These are phyloP conservation scores for Numida meleagris DNA, from an alignment of 2,113 vertebrate genomes.

Conservation along the genomic window DNA sequence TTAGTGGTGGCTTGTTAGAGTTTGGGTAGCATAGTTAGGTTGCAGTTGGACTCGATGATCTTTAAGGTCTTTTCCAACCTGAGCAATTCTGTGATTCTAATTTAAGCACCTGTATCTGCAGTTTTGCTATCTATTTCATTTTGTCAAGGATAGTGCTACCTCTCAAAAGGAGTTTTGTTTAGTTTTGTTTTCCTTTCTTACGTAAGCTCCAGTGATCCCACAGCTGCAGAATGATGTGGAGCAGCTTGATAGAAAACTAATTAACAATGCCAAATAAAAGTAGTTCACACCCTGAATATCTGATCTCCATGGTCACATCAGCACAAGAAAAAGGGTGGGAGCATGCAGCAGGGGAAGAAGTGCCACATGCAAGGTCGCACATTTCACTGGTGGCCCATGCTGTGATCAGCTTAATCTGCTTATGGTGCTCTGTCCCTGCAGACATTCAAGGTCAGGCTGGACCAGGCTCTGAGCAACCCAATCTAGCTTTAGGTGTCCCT, in stretches of 20 bases:
- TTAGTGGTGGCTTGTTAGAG: too few relatives aligned
- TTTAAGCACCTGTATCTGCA: not conserved
- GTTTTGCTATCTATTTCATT: not conserved
- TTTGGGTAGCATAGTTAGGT: too few relatives aligned
- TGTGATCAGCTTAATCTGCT: rapidly evolving
- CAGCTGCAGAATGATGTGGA: not conserved
- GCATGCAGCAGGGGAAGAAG: not conserved
- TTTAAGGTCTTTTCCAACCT: too few relatives aligned
- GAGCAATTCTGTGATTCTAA: too few relatives aligned
- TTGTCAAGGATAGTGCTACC: not conserved
- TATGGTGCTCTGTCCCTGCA: too few relatives aligned
- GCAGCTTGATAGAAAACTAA: not conserved
- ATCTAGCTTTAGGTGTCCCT: too few relatives aligned
- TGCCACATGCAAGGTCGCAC: not conserved
- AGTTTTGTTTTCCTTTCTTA: not conserved
- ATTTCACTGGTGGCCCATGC: rapidly evolving
- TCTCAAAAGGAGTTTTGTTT: not conserved
- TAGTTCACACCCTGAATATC: not conserved
- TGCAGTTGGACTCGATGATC: too few relatives aligned
- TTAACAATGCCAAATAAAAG: not conserved
- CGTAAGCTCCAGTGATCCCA: not conserved
- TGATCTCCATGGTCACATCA: not conserved
- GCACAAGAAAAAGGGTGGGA: not conserved
- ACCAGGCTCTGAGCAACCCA: too few relatives aligned
- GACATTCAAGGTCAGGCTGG: too few relatives aligned